Conservation (phyloP, 2,888 invertebrate genomes). For the Ennomos fuscantarius region DNA sequence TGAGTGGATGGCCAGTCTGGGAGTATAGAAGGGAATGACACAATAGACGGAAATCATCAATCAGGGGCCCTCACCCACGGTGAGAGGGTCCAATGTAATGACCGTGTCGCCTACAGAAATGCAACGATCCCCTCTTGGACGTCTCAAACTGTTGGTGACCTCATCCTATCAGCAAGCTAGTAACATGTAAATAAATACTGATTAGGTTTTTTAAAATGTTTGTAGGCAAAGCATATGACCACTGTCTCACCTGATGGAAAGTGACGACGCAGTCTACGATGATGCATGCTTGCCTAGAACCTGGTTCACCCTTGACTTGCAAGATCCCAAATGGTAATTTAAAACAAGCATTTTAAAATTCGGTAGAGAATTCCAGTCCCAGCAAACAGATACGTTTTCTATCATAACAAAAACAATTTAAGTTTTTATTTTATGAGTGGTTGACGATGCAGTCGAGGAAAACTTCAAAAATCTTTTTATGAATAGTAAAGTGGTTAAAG, state of each 20-base stretch:
- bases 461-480: slow-evolving; percentile 4
- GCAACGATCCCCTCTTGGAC: slow-evolving; percentile 50
- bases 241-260: too few relatives aligned
- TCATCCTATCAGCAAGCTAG: slow-evolving; percentile 43
- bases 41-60: slow-evolving; percentile 77
- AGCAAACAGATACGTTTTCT: background rate
- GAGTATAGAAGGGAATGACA: slow-evolving; percentile 66
- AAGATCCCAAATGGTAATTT: too few relatives aligned
- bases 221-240: too few relatives aligned
- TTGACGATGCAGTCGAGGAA: background rate
- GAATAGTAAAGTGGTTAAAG: slow-evolving; percentile 1
- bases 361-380: background rate
- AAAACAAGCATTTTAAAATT: too few relatives aligned
- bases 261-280: too few relatives aligned
- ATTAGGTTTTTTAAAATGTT: too few relatives aligned
- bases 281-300: too few relatives aligned
- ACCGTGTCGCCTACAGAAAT: slow-evolving; percentile 52
- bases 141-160: slow-evolving; percentile 50
- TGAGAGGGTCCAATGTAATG: slow-evolving; percentile 58
- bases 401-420: background rate
- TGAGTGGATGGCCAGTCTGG: slow-evolving; percentile 50
- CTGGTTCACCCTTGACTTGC: too few relatives aligned
- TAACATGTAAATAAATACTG: slow-evolving; percentile 36
- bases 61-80: slow-evolving; percentile 69
- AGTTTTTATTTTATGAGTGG: background rate